Evolutionary conservation across 1,140 invertebrate species (phyloP).

Genomic region (Neotoxoptera formosana): DNA sequence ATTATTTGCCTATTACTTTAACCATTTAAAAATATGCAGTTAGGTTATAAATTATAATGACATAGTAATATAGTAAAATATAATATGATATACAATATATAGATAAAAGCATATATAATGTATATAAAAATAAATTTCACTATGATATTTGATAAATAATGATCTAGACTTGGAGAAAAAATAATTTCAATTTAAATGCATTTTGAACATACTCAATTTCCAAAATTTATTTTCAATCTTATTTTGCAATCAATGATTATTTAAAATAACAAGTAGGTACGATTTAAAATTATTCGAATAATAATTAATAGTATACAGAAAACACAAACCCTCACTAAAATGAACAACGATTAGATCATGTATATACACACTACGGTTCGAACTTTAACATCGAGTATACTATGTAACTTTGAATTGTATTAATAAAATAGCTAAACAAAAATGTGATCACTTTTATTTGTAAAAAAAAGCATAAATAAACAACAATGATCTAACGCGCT

Average conservation of each 20-base stretch:
- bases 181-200: not conserved
- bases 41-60: too few relatives aligned
- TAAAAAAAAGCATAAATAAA: not conserved
- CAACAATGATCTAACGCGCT: not conserved
- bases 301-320: not conserved
- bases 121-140: too few relatives aligned
- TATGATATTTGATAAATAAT: not conserved
- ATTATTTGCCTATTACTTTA: not conserved
- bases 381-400: not conserved
- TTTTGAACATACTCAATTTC: not conserved
- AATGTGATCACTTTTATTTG: not conserved
- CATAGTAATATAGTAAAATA: too few relatives aligned
- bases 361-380: not conserved
- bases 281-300: not conserved
- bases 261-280: not conserved
- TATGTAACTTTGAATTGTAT: not conserved
- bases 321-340: not conserved
- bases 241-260: not conserved
- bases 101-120: not conserved
- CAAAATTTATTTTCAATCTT: not conserved
- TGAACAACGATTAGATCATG: not conserved
- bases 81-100: not conserved
- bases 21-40: not conserved
- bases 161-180: not conserved
- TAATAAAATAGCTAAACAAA: not conserved